phyloP scores from a whole-genome alignment of 2,797 vertebrate genomes.

The Agapornis canus region DNA sequence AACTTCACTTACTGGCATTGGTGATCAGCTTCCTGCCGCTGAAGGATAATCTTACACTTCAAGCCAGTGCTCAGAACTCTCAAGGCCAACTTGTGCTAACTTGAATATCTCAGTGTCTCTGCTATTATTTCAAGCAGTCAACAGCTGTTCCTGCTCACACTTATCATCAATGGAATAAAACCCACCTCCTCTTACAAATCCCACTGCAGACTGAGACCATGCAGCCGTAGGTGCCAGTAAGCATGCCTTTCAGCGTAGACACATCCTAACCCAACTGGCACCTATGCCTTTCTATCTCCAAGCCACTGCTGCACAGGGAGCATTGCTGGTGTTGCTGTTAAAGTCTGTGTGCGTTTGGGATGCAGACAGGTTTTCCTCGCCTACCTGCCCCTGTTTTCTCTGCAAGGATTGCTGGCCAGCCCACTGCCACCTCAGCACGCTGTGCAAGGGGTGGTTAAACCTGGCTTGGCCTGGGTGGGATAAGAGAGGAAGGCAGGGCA shows the following conservation, averaged over 20 bases:
- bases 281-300: neutral
- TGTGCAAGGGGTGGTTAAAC: no score
- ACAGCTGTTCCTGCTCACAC: constrained; percentile 68
- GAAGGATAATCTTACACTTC: constrained; percentile 50
- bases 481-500: neutral
- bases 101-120: constrained; percentile 32
- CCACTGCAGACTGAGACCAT: constrained; percentile 36
- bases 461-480: neutral
- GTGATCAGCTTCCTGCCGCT: neutral
- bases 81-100: constrained; percentile 36
- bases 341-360: neutral
- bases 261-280: neutral
- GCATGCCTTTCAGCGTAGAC: neutral
- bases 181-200: neutral
- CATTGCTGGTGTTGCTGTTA: neutral
- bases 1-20: constrained; percentile 20
- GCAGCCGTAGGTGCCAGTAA: neutral
- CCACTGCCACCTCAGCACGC: accelerated
- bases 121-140: constrained; percentile 48
- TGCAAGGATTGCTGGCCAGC: neutral
- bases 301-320: neutral
- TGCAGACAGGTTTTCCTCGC: neutral
- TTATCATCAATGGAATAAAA: constrained; percentile 3
- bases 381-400: accelerated
- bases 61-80: constrained; percentile 27